Conservation (phyloP, 2,888 invertebrate species). For the Sminthurides aquaticus region DNA sequence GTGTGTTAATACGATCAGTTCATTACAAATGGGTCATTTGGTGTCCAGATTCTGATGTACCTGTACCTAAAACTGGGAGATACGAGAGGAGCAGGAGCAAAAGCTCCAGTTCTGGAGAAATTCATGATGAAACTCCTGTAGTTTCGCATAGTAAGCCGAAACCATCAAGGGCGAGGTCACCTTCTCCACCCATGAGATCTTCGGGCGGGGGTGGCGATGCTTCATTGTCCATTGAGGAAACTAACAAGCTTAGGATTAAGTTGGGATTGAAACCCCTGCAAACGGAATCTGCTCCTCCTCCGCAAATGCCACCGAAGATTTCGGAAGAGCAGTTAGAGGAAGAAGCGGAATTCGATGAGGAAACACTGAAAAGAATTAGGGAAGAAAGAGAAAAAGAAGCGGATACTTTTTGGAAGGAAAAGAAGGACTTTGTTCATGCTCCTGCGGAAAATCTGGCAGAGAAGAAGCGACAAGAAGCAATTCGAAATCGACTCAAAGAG, state of each 20-base stretch:
- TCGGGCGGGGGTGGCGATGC: constrained; percentile 47
- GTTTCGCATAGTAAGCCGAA: background rate
- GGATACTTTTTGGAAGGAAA: constrained; percentile 46
- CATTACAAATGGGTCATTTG: no score
- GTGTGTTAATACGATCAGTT: no score
- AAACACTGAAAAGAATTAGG: constrained; percentile 30
- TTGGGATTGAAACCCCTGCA: constrained; percentile 89
- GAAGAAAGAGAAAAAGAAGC: constrained; percentile 43
- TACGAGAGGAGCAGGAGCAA: constrained; percentile 16
- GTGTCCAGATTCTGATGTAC: constrained; percentile 38
- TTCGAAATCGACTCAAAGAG: constrained; percentile 69
- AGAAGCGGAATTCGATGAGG: constrained; percentile 52
- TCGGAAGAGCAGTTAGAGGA: constrained; percentile 45
- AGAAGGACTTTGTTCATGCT: constrained; percentile 79
- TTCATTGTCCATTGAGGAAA: constrained; percentile 71
- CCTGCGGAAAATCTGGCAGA: constrained; percentile 63
- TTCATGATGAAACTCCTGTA: constrained; percentile 1
- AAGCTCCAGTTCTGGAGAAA: constrained; percentile 13
- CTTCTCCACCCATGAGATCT: constrained; percentile 45
- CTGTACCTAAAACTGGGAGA: constrained; percentile 25
- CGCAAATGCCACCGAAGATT: constrained; percentile 21
- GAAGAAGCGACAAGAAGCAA: constrained; percentile 68
- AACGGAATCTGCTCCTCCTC: constrained; percentile 50
- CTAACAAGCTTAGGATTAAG: constrained; percentile 82
- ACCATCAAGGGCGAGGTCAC: constrained; percentile 28